Evolutionary conservation across 2,888 invertebrate species (phyloP), one percentile per base, ranked within the genome.

Genomic region (Philaethria dido): DNA sequence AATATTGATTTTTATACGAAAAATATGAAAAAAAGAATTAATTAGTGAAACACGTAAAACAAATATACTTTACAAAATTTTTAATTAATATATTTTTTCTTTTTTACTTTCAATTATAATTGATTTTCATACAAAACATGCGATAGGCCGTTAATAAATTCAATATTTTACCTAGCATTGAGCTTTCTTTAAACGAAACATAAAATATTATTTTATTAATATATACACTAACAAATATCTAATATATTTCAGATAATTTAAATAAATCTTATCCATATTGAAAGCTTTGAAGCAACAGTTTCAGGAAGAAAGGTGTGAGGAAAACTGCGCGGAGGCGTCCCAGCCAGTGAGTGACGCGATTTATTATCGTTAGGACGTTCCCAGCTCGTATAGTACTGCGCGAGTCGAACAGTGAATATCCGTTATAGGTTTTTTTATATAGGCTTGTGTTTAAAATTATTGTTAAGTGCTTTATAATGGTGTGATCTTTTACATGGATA

Each of bases 301-400:
- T 59, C 60, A 69, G 69, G 64, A 60, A 50, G 59, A 47, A 64
- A 62, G 62, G 63, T 64, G 69, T 68, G 67, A 62, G 64, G 50
- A 59, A 48, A 61, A 64, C 68, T 65, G 68, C 68, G 65, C 68
- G 68, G 50, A 59, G 64, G 36, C 64, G 62, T 50, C 68, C 65
- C 65, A 62, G 65, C 68, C 71, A 71, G 71, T 71, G 63, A 62
- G 63, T 68, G 66, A 69, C 69, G 66, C 69, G 71, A 68, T 66
- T 69, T 66, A 71, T 71, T 48, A 69, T 65, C 60, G 71, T 62
- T 52, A 60, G 71, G 67, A 71, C 71, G 71, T 68, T 62, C 39
- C 14, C 42, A 63, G 18, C 13, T 45, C 42, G 52, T 52, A 48
- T 42, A 55, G 36, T 47, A 52, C 48, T 16, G 50, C 33, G 47